Base-by-base conservation (phyloP, 2,888 invertebrate species). In the Archaeoteleia sp. region DNA sequence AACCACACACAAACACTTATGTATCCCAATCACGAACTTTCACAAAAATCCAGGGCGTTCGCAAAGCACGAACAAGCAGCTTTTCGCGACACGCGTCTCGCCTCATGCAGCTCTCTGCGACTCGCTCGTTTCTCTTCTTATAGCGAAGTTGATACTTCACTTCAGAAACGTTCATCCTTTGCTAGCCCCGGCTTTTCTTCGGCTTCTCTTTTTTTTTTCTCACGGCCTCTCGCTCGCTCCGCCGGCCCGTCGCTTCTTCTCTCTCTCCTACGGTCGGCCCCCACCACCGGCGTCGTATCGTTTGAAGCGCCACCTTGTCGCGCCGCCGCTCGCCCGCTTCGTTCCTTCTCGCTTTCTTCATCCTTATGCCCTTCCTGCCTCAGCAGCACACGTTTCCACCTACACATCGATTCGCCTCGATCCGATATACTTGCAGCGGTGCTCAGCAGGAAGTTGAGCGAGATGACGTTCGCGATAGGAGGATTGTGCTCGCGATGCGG, bases 161-260 rank as follows among this genome's bases (percentile, higher is more conserved):
- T 37, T 45, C 53, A 45, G 29, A 46, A 40, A 34, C 46, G 54
- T 29, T 57, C 67, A 57, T 69, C 71, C 60, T 72, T 55, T 58
- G 65, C 54, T 61, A 63, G 60, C 55, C 51, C 62, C 62, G 62
- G 68, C 32, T 53, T 53, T 48, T 53, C 48, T 45, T 68, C 67
- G 54, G 55, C 57, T 40, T 65, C 63, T 63, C 66, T 62, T 60
- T 45, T 13, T 12, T 17, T 40, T 55, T 39, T 68, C 58, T 13
- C 13, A 51, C 30, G 27, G 58, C n/a, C n/a, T n/a, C n/a, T n/a
- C n/a, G n/a, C n/a, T n/a, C n/a, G n/a, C n/a, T n/a, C n/a, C n/a
- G n/a, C n/a, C n/a, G n/a, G n/a, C n/a, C 39, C 34, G 30, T 45
- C 57, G 29, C 46, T 54, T 25, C 34, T 40, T 25, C 45, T 40